These are phyloP conservation scores for Xiphorhynchus elegans DNA, from an alignment of 2,113 vertebrate genomes.

Conservation along the genomic window DNA sequence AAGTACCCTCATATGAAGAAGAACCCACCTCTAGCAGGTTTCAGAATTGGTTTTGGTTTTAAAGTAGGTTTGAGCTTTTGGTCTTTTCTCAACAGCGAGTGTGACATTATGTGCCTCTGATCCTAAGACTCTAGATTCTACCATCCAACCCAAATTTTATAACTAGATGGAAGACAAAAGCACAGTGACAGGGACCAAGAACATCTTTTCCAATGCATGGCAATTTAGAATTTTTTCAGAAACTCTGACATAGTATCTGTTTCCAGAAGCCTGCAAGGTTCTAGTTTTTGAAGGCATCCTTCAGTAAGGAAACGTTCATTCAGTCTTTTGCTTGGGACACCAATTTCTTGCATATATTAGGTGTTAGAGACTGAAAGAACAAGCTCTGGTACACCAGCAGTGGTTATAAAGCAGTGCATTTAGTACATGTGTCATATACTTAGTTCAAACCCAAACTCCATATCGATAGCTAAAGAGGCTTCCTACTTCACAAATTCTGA, in stretches of 20 bases:
- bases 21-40: not conserved
- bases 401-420: not conserved
- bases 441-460: not conserved
- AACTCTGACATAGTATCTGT: not conserved
- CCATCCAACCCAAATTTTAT: not conserved
- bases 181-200: not conserved
- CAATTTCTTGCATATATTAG: not conserved
- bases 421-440: not conserved
- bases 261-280: not conserved
- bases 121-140: not conserved
- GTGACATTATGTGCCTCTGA: not conserved
- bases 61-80: not conserved
- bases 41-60: not conserved
- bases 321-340: not conserved
- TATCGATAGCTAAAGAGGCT: not conserved
- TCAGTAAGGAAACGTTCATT: not conserved
- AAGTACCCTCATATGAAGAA: accelerated
- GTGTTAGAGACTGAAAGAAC: not conserved
- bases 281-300: not conserved
- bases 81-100: not conserved
- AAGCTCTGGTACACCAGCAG: not conserved
- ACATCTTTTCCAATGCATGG: not conserved
- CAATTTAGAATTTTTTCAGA: not conserved
- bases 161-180: not conserved
- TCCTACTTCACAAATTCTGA: not conserved